These are phyloP conservation scores for Athene cunicularia DNA, from an alignment of 2,113 vertebrate genomes.

Conservation along the genomic window DNA sequence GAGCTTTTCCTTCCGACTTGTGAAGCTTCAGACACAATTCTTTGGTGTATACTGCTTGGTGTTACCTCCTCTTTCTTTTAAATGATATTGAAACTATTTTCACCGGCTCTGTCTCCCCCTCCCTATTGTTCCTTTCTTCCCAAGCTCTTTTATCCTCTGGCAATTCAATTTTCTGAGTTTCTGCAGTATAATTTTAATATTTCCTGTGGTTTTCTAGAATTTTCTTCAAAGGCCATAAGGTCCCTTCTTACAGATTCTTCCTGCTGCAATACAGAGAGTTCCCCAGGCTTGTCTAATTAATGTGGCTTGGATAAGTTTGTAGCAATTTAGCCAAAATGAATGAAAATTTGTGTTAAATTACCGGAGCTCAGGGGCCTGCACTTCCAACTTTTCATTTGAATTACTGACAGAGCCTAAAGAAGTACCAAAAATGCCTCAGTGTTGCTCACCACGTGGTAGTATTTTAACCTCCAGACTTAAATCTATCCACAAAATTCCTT, in stretches of 20 bases:
- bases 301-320: neutral
- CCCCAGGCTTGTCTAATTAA: neutral
- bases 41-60: neutral
- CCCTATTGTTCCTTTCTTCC: neutral
- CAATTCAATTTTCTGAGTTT: constrained; percentile 22
- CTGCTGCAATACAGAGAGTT: neutral
- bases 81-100: neutral
- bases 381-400: neutral
- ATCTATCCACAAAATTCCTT: neutral
- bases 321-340: constrained; percentile 8
- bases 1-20: neutral
- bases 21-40: neutral
- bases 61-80: constrained; percentile 16
- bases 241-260: neutral
- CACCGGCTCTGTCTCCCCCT: neutral
- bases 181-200: neutral
- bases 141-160: neutral
- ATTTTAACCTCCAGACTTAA: neutral
- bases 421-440: neutral
- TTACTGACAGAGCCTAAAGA: neutral
- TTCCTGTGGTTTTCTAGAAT: neutral
- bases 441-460: neutral
- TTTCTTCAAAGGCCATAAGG: neutral
- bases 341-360: neutral
- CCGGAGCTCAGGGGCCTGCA: neutral